phyloP scores from a whole-genome alignment of 2,113 vertebrate genomes.

The Prochilodus magdalenae region DNA sequence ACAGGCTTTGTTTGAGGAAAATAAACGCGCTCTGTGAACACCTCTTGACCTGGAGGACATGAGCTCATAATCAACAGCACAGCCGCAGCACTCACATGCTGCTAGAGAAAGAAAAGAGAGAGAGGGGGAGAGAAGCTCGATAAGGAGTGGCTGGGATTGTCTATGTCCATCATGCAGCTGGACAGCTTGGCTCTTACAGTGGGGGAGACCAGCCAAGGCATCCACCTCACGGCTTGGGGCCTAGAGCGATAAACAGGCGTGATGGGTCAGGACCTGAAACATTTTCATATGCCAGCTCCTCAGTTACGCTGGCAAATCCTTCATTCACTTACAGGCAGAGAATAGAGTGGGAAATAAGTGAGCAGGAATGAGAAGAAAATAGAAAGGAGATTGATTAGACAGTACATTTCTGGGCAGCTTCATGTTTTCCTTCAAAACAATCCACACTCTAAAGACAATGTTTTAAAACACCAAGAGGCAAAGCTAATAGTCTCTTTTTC shows the following conservation, averaged over 20 bases:
- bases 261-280: constrained; percentile 41
- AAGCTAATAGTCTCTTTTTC: background rate
- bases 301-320: background rate
- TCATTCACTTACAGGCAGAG: background rate
- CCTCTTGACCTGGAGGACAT: constrained; percentile 24
- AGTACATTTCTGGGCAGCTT: background rate
- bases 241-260: constrained; percentile 49
- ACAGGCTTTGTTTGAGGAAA: constrained; percentile 28
- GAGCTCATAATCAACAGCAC: constrained; percentile 26
- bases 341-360: too few relatives aligned
- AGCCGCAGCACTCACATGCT: background rate
- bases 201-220: constrained; percentile 26
- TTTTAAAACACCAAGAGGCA: background rate
- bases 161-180: constrained; percentile 54
- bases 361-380: background rate
- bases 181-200: constrained; percentile 44
- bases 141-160: constrained; percentile 14
- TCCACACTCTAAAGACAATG: background rate
- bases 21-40: constrained; percentile 18
- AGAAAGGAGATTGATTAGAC: background rate
- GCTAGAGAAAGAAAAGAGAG: constrained; percentile 19
- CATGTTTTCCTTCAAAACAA: constrained; percentile 9
- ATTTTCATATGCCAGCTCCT: constrained; percentile 28
- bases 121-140: background rate
- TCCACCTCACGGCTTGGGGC: constrained; percentile 39